phyloP scores from a whole-genome alignment of 2,113 vertebrate species.

The Sylvietta virens region DNA sequence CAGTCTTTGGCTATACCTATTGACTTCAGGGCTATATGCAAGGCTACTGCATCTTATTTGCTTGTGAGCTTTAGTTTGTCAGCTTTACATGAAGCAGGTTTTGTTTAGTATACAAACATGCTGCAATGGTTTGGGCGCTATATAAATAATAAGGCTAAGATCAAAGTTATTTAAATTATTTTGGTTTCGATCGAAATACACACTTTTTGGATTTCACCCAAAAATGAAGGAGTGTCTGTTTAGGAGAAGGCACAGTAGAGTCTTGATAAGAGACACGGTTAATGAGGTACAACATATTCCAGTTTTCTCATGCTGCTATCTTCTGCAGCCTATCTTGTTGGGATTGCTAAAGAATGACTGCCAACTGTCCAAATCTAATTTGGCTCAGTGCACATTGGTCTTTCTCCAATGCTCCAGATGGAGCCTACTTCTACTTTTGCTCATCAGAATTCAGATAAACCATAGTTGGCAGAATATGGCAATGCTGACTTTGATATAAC shows the following conservation, averaged over 20 bases:
- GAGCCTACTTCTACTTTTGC: slow-evolving; percentile 4
- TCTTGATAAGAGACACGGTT: neutral
- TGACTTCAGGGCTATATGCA: neutral
- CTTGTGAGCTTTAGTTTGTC: neutral
- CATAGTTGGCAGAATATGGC: neutral
- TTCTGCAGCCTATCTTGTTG: neutral
- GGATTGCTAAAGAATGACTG: slow-evolving; percentile 8
- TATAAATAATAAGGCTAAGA: slow-evolving; percentile 13
- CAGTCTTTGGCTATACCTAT: neutral
- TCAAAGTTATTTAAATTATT: slow-evolving; percentile 29
- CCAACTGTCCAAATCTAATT: neutral
- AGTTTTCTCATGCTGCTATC: slow-evolving; percentile 26
- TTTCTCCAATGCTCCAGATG: slow-evolving; percentile 34
- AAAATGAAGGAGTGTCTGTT: slow-evolving; percentile 1
- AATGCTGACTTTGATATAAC: slow-evolving; percentile 2
- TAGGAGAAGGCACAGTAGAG: neutral
- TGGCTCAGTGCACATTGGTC: neutral
- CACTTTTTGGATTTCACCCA: neutral
- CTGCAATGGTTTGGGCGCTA: slow-evolving; percentile 11
- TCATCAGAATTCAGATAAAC: slow-evolving; percentile 19
- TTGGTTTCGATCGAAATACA: neutral
- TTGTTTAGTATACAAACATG: slow-evolving; percentile 23
- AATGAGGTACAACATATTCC: slow-evolving; percentile 8
- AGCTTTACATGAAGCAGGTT: neutral
- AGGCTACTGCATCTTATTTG: neutral